Conservation (phyloP, 2,113 vertebrate species). For the Struthio camelus region DNA sequence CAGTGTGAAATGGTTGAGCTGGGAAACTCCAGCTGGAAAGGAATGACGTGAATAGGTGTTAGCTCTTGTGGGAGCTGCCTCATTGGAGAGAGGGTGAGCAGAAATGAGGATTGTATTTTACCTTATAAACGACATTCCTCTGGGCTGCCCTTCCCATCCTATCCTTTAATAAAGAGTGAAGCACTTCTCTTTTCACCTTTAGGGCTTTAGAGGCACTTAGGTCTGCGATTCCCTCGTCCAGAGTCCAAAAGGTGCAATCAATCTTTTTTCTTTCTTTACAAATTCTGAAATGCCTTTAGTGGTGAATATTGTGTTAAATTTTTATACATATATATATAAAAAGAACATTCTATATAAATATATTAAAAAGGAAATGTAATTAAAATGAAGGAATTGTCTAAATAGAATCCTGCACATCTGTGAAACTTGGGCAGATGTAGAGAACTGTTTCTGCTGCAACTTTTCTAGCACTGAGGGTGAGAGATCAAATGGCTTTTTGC, state of each 20-base stretch:
- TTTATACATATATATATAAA: constrained; percentile 26
- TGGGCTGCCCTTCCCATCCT: background rate
- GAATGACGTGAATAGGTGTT: background rate
- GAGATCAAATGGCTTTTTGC: background rate
- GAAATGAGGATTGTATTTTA: background rate
- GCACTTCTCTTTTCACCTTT: background rate
- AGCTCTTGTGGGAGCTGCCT: background rate
- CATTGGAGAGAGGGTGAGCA: background rate
- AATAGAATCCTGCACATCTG: constrained; percentile 17
- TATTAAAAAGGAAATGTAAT: constrained; percentile 60
- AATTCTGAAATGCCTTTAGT: constrained; percentile 36
- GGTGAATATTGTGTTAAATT: constrained; percentile 40
- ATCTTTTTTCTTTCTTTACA: constrained; percentile 17
- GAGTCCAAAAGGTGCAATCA: constrained; percentile 36
- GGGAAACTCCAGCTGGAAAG: background rate
- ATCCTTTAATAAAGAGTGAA: background rate
- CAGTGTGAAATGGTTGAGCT: background rate
- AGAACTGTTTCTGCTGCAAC: background rate
- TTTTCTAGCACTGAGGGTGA: background rate
- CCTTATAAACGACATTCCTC: background rate
- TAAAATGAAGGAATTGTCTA: constrained; percentile 37
- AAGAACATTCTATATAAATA: constrained; percentile 58
- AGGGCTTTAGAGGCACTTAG: background rate
- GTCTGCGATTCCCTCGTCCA: background rate
- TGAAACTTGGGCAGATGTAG: constrained; percentile 24